Percentiles rank a stretch among this genome's conserved stretches.
phyloP scores from a whole-genome alignment of 64 coral and sea anemone species.

The Pachyseris speciosa region DNA sequence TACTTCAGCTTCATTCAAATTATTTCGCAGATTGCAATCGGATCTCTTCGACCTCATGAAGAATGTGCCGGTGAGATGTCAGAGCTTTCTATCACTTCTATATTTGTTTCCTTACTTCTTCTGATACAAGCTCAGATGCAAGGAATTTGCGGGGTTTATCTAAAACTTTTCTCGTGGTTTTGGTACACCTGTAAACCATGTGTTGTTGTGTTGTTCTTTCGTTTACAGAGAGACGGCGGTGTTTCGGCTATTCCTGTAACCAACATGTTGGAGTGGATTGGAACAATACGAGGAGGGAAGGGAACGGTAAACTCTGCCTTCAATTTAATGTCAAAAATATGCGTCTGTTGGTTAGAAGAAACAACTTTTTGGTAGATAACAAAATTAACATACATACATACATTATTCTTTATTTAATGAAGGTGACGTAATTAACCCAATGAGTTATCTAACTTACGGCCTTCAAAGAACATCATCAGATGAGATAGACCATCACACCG shows the following conservation, averaged over 20 bases:
- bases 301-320: slow-evolving; percentile 90
- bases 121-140: background rate
- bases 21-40: background rate
- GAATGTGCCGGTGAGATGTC: background rate
- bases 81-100: background rate
- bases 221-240: slow-evolving; percentile 51
- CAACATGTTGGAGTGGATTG: slow-evolving; percentile 78
- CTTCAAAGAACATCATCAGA: no score
- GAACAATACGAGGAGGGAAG: slow-evolving; percentile 85
- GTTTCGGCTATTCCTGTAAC: slow-evolving; percentile 85
- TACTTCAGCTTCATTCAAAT: background rate
- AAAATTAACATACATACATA: no score
- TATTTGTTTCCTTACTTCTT: background rate
- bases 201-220: background rate
- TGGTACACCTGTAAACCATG: no score
- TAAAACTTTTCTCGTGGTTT: no score
- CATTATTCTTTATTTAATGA: no score
- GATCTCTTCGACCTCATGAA: background rate
- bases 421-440: no score
- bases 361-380: no score
- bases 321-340: no score
- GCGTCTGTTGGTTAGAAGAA: no score
- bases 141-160: no score
- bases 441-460: no score
- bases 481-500: no score